Conservation (phyloP, 2,888 invertebrate genomes). For the Dascillus cervinus region DNA sequence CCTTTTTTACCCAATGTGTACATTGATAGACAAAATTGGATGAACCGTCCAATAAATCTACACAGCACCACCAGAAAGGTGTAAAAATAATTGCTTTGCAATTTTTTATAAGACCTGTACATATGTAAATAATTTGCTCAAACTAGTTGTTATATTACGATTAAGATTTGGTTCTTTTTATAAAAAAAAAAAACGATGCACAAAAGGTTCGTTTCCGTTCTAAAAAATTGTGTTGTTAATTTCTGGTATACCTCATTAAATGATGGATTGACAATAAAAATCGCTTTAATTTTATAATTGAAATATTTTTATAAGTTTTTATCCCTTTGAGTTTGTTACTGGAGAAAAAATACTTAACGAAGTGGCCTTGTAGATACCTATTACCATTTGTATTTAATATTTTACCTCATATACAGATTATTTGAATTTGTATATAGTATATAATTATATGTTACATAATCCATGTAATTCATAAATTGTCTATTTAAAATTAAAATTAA, state of each 20-base stretch:
- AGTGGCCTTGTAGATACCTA: not conserved
- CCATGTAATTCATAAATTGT: not conserved
- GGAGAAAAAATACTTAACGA: not conserved
- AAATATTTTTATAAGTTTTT: not conserved
- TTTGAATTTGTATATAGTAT: not conserved
- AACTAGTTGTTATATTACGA: not conserved
- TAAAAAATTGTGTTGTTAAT: not conserved
- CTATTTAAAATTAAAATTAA: slow-evolving; percentile 1
- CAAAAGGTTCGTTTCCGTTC: too few relatives aligned
- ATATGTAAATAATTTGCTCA: slow-evolving; percentile 1
- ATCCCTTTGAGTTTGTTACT: not conserved
- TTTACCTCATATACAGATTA: not conserved
- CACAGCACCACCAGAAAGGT: not conserved
- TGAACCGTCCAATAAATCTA: not conserved
- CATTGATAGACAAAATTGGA: not conserved
- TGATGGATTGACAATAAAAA: not conserved
- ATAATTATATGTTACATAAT: not conserved
- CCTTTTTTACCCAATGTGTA: not conserved
- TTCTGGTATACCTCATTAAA: not conserved
- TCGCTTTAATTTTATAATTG: not conserved
- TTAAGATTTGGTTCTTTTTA: not conserved
- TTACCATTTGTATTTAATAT: not conserved
- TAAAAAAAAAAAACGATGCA: not conserved
- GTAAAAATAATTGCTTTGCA: not conserved
- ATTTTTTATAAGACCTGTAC: not conserved